These are phyloP conservation scores for Geothlypis trichas DNA, from an alignment of 2,113 vertebrate genomes.

Conservation along the genomic window DNA sequence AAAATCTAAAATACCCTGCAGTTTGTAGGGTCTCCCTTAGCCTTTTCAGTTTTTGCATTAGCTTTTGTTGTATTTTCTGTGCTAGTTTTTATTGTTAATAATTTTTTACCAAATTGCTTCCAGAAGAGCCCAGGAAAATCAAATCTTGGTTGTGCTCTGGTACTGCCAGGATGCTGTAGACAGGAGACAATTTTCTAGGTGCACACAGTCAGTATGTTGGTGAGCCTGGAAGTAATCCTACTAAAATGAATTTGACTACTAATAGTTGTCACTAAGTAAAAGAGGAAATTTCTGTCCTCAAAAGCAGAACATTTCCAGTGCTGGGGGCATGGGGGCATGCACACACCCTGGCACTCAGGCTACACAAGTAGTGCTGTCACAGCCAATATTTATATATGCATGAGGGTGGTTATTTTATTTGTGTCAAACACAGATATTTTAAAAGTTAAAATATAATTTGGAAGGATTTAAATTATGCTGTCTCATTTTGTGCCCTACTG, in stretches of 20 bases:
- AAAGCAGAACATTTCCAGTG: background rate
- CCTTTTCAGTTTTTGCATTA: background rate
- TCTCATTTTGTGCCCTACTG: background rate
- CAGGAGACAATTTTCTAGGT: background rate
- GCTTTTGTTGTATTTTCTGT: background rate
- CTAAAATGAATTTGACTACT: background rate
- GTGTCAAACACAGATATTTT: background rate
- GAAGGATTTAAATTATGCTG: background rate
- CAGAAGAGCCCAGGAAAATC: background rate
- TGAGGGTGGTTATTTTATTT: background rate
- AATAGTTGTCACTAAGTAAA: background rate
- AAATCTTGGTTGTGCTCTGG: background rate
- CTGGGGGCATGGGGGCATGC: background rate
- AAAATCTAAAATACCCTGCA: background rate
- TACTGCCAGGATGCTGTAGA: background rate
- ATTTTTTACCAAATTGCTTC: background rate
- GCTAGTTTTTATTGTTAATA: background rate
- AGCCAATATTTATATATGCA: background rate
- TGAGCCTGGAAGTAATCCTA: background rate
- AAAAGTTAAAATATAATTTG: background rate
- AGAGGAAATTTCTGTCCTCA: background rate
- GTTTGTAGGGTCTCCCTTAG: background rate
- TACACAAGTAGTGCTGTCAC: background rate
- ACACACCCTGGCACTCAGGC: background rate
- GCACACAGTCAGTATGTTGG: accelerated